Percentiles rank a stretch among this genome's conserved stretches.
phyloP scores from a whole-genome alignment of 2,888 invertebrate genomes.

The Nymphalis c-album region DNA sequence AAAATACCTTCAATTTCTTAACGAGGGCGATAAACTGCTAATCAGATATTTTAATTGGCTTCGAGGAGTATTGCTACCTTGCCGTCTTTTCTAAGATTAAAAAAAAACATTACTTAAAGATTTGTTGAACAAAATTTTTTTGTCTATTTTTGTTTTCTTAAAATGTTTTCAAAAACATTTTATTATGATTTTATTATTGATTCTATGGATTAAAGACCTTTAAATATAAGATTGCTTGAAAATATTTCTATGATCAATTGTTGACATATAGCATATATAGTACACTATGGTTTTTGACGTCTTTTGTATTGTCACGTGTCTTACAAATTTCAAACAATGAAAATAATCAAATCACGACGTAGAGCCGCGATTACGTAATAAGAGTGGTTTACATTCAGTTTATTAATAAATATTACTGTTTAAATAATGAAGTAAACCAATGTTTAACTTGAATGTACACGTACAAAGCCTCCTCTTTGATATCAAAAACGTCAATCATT shows the following conservation, averaged over 20 bases:
- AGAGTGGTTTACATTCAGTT: neutral
- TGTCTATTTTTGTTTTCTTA: slow-evolving; percentile 17
- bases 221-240: neutral
- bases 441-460: neutral
- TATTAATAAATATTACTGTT: neutral
- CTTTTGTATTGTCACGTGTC: neutral
- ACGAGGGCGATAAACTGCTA: slow-evolving; percentile 33
- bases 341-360: neutral
- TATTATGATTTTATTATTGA: neutral
- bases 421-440: neutral
- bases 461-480: neutral
- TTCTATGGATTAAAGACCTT: neutral
- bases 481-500: slow-evolving; percentile 5
- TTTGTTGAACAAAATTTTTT: slow-evolving; percentile 4
- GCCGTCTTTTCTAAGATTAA: slow-evolving; percentile 18
- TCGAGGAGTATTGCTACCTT: slow-evolving; percentile 21
- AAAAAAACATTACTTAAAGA: slow-evolving; percentile 19
- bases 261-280: too few relatives aligned
- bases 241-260: too few relatives aligned
- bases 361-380: neutral
- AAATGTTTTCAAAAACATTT: neutral
- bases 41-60: slow-evolving; percentile 40
- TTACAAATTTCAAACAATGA: neutral
- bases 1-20: slow-evolving; percentile 36
- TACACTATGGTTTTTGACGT: neutral